phyloP scores from a whole-genome alignment of 2,888 invertebrate species.

The Megastigmus dorsalis region DNA sequence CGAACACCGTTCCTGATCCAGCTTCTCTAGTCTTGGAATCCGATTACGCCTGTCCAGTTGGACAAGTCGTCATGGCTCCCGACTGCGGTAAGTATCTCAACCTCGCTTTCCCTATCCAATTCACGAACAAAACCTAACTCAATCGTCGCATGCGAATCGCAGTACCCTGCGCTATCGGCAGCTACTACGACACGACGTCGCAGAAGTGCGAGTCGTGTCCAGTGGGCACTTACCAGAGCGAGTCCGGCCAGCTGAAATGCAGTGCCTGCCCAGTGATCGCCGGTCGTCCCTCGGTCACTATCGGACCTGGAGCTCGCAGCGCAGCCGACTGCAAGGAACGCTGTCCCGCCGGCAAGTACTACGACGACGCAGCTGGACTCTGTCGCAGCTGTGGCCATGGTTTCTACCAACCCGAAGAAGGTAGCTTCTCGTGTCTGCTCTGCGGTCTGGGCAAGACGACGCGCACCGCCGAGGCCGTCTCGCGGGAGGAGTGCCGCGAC shows the following conservation, averaged over 20 bases:
- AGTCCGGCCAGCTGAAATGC: constrained; percentile 92
- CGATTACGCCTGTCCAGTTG: constrained; percentile 93
- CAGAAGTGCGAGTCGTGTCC: constrained; percentile 90
- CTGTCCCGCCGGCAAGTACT: constrained; percentile 95
- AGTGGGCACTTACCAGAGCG: constrained; percentile 94
- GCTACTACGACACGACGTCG: constrained; percentile 85
- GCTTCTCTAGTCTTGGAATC: constrained; percentile 90
- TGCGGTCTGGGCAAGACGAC: constrained; percentile 96
- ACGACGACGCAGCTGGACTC: constrained; percentile 90
- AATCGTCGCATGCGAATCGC: constrained; percentile 42
- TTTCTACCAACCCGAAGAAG: constrained; percentile 93
- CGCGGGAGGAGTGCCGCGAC: constrained; percentile 90
- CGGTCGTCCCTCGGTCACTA: constrained; percentile 91
- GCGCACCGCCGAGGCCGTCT: constrained; percentile 90
- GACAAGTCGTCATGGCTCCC: constrained; percentile 95
- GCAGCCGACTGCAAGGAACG: constrained; percentile 94
- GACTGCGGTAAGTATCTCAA: constrained; percentile 84
- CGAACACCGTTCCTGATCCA: constrained; percentile 95
- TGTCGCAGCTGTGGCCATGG: constrained; percentile 96
- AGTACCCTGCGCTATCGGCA: constrained; percentile 95
- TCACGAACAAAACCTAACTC: not conserved
- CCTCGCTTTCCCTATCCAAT: not conserved
- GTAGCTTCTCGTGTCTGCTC: constrained; percentile 90
- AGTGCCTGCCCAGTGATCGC: constrained; percentile 92
- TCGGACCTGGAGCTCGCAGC: constrained; percentile 89